A percentile compares a stretch with the other conserved stretches of the same genome.
These are phyloP conservation scores for Melanotaenia nigrans DNA, from an alignment of 2,797 vertebrate genomes.

Conservation along the genomic window DNA sequence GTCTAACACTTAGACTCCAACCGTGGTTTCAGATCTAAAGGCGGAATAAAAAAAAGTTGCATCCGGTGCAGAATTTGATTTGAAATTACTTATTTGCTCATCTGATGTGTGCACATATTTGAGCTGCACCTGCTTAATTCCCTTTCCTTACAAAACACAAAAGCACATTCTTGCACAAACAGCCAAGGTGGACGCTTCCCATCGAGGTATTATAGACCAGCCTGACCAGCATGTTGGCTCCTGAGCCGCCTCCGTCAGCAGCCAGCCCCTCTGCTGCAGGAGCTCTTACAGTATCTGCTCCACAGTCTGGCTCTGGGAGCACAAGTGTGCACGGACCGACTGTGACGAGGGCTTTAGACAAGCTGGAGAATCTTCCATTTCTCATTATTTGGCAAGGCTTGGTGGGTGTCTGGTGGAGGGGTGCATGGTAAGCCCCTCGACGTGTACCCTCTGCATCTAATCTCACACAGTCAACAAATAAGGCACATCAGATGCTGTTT, in stretches of 20 bases:
- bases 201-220: neutral
- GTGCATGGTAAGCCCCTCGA: conserved; percentile 77
- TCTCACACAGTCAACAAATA: conserved; percentile 86
- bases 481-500: conserved; percentile 87
- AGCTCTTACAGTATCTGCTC: conserved; percentile 52
- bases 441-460: conserved; percentile 82
- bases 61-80: neutral
- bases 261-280: conserved; percentile 20
- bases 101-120: neutral
- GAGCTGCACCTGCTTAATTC: conserved; percentile 11
- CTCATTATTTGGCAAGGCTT: conserved; percentile 64
- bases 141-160: conserved; percentile 5
- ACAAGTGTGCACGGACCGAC: conserved; percentile 50
- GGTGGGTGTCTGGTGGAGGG: conserved; percentile 59
- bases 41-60: conserved; percentile 1
- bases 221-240: conserved; percentile 3
- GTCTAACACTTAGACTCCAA: neutral
- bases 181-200: conserved; percentile 6
- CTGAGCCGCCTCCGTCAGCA: conserved; percentile 13
- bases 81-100: neutral
- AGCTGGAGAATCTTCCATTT: conserved; percentile 62
- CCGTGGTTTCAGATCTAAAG: neutral
- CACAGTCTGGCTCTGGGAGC: conserved; percentile 64
- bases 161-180: conserved; percentile 19
- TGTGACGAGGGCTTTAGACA: conserved; percentile 64